Conservation (phyloP, 1,140 invertebrate species). For the Neelides sp. region DNA sequence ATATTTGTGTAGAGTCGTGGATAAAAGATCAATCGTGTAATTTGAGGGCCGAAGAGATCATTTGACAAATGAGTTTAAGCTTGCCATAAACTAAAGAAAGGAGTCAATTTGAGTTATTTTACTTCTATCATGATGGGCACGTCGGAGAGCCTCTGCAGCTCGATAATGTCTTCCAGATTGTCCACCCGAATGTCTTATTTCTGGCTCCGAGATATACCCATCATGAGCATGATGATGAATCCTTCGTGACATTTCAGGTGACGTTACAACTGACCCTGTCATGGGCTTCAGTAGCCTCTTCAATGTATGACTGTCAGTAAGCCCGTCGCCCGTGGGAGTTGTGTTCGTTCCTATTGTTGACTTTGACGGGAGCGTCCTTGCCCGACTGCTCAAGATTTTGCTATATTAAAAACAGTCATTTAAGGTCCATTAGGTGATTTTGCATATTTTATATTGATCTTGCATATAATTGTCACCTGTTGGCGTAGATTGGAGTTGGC, state of each 20-base stretch:
- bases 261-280: slow-evolving; percentile 67
- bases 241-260: slow-evolving; percentile 69
- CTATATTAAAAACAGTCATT: neutral
- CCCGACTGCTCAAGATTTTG: slow-evolving; percentile 15
- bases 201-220: slow-evolving; percentile 30
- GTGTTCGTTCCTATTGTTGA: slow-evolving; percentile 31
- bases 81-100: too few relatives aligned
- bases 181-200: slow-evolving; percentile 25
- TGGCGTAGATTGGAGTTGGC: neutral
- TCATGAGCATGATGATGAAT: slow-evolving; percentile 36
- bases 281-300: slow-evolving; percentile 89
- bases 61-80: too few relatives aligned
- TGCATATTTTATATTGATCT: neutral
- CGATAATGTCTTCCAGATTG: slow-evolving; percentile 11
- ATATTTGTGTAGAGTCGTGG: too few relatives aligned
- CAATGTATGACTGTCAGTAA: slow-evolving; percentile 65
- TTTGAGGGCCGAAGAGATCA: too few relatives aligned
- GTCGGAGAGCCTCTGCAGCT: slow-evolving; percentile 18
- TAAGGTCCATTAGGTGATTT: neutral
- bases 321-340: slow-evolving; percentile 32
- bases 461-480: neutral
- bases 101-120: too few relatives aligned
- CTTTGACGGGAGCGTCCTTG: slow-evolving; percentile 27
- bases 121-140: slow-evolving; percentile 31
- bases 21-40: too few relatives aligned